These are phyloP conservation scores for Amblyopsis rosae DNA, from an alignment of 2,113 vertebrate genomes.

Conservation along the genomic window DNA sequence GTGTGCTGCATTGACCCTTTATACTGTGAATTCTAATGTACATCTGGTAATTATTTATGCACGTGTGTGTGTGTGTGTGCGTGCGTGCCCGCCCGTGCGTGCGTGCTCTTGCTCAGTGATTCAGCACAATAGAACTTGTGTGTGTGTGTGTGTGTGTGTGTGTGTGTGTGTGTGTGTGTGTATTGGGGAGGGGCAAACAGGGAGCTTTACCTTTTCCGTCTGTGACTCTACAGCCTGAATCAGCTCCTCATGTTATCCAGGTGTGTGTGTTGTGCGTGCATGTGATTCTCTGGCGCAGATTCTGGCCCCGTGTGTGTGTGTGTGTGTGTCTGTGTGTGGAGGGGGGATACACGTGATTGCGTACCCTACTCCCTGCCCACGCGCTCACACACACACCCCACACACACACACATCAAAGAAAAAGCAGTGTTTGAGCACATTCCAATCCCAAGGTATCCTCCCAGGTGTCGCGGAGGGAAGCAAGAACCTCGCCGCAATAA, in stretches of 20 bases:
- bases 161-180: background rate
- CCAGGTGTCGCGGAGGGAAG: conserved; percentile 36
- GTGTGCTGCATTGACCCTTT: conserved; percentile 21
- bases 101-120: conserved; percentile 48
- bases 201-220: conserved; percentile 70
- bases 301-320: conserved; percentile 49
- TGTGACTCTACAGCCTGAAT: conserved; percentile 70
- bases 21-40: conserved; percentile 43
- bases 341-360: conserved; percentile 8
- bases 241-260: conserved; percentile 74
- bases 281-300: conserved; percentile 34
- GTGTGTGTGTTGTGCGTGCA: background rate
- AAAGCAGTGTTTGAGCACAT: conserved; percentile 48
- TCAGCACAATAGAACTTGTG: conserved; percentile 49
- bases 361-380: conserved; percentile 37
- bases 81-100: conserved; percentile 1
- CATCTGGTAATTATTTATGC: conserved; percentile 62
- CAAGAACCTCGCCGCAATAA: conserved; percentile 43
- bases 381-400: conserved; percentile 1
- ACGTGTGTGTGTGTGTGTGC: conserved; percentile 3
- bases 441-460: conserved; percentile 62
- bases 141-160: conserved; percentile 1
- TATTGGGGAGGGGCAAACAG: background rate
- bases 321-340: conserved; percentile 32
- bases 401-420: conserved; percentile 46